A percentile compares a stretch with the other conserved stretches of the same genome.
These are phyloP conservation scores for Dryomyza anilis DNA, from an alignment of 2,888 invertebrate genomes.

Conservation along the genomic window DNA sequence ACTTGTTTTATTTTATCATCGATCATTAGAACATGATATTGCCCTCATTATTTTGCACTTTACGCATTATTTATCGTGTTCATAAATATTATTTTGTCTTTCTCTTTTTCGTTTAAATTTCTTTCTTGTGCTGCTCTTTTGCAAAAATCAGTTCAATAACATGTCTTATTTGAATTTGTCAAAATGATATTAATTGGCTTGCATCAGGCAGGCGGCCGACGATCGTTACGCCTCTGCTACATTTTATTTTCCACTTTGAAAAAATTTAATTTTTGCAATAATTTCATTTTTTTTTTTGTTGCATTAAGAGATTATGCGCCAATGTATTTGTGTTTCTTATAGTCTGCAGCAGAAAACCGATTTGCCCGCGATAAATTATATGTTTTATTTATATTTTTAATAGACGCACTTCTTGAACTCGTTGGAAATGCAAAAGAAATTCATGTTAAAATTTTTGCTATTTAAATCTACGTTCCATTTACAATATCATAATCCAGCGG, in stretches of 20 bases:
- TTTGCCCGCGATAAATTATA: too few species aligned
- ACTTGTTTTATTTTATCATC: background rate
- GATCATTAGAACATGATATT: background rate
- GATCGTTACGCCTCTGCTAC: background rate
- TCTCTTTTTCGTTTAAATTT: background rate
- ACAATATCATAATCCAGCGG: too few species aligned
- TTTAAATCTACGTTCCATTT: too few species aligned
- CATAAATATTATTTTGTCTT: background rate
- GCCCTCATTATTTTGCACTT: background rate
- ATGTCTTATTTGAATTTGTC: conserved; percentile 49
- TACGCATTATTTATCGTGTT: background rate
- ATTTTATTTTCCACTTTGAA: background rate
- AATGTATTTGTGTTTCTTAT: too few species aligned
- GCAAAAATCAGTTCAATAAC: conserved; percentile 52
- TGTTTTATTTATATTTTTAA: background rate
- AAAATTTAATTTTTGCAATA: too few species aligned
- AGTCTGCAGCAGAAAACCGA: too few species aligned
- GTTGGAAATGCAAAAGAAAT: background rate
- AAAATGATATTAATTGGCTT: conserved; percentile 28
- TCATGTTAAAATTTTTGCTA: background rate
- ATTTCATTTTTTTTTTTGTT: background rate
- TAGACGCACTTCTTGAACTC: background rate
- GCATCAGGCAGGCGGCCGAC: too few species aligned
- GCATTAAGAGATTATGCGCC: too few species aligned
- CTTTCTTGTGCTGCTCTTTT: too few species aligned